A percentile compares a stretch with the other conserved stretches of the same genome.
Conservation (phyloP, 1,140 invertebrate genomes). For the Philaenus spumarius region DNA sequence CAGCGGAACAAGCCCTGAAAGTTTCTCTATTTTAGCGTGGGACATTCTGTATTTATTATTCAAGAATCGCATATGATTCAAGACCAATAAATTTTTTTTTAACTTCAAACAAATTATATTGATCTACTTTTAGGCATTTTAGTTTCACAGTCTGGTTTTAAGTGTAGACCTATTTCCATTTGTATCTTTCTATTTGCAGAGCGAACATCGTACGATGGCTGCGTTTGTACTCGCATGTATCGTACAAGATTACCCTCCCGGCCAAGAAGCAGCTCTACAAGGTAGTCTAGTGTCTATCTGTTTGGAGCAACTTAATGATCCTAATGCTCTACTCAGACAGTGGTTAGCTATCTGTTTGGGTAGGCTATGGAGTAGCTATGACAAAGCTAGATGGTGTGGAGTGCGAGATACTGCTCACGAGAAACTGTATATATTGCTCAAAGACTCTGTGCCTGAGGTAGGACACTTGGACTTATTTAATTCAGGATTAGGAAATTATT, state of each 20-base stretch:
- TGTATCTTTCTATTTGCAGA: constrained; percentile 56
- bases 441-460: constrained; percentile 79
- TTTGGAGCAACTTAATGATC: constrained; percentile 67
- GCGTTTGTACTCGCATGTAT: constrained; percentile 90
- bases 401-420: constrained; percentile 94
- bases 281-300: constrained; percentile 84
- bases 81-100: too few species aligned
- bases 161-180: too few species aligned
- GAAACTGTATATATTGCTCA: constrained; percentile 75
- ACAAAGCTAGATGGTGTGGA: constrained; percentile 90
- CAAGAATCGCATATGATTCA: too few species aligned
- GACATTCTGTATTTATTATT: too few species aligned
- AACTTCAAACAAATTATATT: too few species aligned
- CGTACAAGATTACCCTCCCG: constrained; percentile 79
- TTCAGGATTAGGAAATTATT: too few species aligned
- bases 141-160: too few species aligned
- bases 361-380: constrained; percentile 89
- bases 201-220: constrained; percentile 79
- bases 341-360: constrained; percentile 93
- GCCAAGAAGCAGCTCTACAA: constrained; percentile 81
- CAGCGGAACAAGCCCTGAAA: too few species aligned
- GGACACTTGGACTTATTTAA: too few species aligned
- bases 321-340: constrained; percentile 64
- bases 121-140: too few species aligned
- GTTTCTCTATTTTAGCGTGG: too few species aligned